Evolutionary conservation across 2,797 vertebrate genomes (phyloP).

Genomic region (Myotis pilosus): DNA sequence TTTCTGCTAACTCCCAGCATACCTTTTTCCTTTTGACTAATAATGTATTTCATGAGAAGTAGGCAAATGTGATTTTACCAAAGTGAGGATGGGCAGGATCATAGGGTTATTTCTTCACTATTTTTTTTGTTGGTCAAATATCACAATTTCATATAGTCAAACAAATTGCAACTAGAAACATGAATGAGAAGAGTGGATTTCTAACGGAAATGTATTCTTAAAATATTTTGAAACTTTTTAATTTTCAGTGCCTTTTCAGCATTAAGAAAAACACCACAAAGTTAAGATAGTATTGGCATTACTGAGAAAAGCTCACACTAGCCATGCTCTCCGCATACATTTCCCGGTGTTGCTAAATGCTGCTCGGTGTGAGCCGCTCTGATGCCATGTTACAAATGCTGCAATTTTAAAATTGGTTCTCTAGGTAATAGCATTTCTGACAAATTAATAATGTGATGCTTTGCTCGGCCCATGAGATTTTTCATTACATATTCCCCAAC

Average conservation of each 20-base stretch:
- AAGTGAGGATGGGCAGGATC: neutral
- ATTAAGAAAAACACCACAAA: neutral
- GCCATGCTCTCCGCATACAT: neutral
- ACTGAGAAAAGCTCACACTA: neutral
- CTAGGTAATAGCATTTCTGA: constrained; percentile 66
- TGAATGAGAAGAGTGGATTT: neutral
- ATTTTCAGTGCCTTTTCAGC: neutral
- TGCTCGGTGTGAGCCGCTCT: neutral
- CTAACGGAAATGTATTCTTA: neutral
- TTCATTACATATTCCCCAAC: constrained; percentile 62
- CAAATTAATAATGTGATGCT: constrained; percentile 68
- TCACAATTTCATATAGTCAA: neutral
- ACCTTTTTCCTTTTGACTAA: neutral
- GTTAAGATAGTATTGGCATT: neutral
- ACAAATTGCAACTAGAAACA: neutral
- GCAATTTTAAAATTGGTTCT: constrained; percentile 41
- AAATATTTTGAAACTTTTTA: neutral
- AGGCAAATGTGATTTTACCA: neutral
- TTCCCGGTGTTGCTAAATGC: neutral
- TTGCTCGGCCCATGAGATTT: constrained; percentile 61
- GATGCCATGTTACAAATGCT: neutral
- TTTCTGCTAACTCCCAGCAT: neutral
- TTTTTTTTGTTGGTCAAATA: neutral
- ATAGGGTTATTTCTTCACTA: neutral
- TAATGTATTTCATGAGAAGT: neutral